phyloP scores from a whole-genome alignment of 1,140 invertebrate genomes.

The Bicyclus anynana region DNA sequence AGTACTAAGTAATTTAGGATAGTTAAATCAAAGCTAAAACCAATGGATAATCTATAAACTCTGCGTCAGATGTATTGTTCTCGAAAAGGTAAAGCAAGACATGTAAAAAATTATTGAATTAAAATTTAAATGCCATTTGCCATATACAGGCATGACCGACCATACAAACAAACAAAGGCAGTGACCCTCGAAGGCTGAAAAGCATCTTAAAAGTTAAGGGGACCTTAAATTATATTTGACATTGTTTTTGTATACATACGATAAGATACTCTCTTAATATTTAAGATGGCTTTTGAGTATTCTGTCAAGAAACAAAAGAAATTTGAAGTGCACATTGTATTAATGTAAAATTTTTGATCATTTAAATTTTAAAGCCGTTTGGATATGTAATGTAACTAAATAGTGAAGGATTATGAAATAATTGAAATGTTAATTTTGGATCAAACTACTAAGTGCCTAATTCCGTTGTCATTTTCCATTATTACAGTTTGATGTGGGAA shows the following conservation, averaged over 20 bases:
- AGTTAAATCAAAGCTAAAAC: slow-evolving; percentile 17
- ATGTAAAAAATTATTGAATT: no score
- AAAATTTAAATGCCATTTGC: background rate
- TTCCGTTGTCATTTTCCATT: no score
- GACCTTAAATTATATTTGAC: no score
- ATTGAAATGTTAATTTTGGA: background rate
- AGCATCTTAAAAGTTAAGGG: no score
- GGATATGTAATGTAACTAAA: background rate
- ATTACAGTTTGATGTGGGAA: no score
- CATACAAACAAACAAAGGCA: background rate
- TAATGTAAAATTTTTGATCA: no score
- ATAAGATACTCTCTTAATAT: no score
- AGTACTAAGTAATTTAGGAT: slow-evolving; percentile 15
- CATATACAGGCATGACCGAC: background rate
- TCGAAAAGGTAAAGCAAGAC: background rate
- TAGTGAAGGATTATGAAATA: background rate
- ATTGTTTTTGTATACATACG: no score
- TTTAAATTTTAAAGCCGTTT: background rate
- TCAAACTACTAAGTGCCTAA: background rate
- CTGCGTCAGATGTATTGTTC: background rate
- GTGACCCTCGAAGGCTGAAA: background rate
- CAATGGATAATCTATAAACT: slow-evolving; percentile 22
- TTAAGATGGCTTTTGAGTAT: no score
- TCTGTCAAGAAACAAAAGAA: background rate
- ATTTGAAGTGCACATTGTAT: no score